Evolutionary conservation across 2,113 vertebrate genomes (phyloP).

Genomic region (Megaptera novaeangliae): DNA sequence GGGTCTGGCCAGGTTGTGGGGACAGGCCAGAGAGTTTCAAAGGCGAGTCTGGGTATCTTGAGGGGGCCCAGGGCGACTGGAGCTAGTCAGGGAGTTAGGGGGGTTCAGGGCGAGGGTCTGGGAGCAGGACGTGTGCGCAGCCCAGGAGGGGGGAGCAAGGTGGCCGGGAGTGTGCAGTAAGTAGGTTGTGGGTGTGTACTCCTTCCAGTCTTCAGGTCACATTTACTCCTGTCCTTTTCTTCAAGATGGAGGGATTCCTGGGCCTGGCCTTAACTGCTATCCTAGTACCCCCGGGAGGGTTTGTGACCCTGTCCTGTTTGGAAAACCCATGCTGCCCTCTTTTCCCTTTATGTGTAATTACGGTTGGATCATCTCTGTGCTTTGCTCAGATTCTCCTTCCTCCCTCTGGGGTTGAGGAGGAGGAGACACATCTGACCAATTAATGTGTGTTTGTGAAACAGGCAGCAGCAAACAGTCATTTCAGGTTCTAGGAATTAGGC

Average conservation of each 20-base stretch:
- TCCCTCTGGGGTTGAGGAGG: slow-evolving; percentile 71
- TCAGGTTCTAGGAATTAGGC: slow-evolving; percentile 75
- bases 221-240: slow-evolving; percentile 56
- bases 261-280: slow-evolving; percentile 58
- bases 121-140: slow-evolving; percentile 30
- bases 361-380: slow-evolving; percentile 67
- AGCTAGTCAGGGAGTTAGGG: neutral
- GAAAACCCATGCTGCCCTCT: slow-evolving; percentile 58
- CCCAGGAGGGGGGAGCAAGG: slow-evolving; percentile 4
- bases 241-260: slow-evolving; percentile 73
- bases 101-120: neutral
- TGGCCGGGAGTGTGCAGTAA: slow-evolving; percentile 15
- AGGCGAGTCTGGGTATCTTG: neutral
- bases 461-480: slow-evolving; percentile 76
- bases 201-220: slow-evolving; percentile 40
- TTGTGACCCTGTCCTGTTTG: slow-evolving; percentile 65
- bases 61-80: neutral
- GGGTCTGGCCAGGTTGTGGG: neutral
- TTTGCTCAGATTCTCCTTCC: slow-evolving; percentile 72
- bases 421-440: slow-evolving; percentile 78
- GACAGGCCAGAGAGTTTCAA: slow-evolving; percentile 51
- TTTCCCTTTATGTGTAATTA: slow-evolving; percentile 75
- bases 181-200: slow-evolving; percentile 58
- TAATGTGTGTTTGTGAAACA: slow-evolving; percentile 77
- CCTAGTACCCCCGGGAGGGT: neutral